Percentiles rank a stretch among this genome's conserved stretches.
phyloP scores from a whole-genome alignment of 2,888 invertebrate species.

The Epirrhoe tristata region DNA sequence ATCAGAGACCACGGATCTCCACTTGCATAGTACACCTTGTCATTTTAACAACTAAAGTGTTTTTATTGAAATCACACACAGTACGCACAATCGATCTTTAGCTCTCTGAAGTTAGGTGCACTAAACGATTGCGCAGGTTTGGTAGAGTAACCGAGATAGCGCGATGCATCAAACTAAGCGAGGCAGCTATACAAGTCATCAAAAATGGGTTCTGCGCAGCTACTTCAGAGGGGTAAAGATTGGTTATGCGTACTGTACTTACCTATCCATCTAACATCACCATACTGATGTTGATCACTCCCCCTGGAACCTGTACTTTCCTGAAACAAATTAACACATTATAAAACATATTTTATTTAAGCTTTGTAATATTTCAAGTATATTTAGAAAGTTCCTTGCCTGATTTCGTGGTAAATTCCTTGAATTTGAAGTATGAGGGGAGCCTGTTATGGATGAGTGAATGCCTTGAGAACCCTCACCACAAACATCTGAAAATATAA shows the following conservation, averaged over 20 bases:
- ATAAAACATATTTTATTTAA: background rate
- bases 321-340: conserved; percentile 20
- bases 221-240: too few species aligned
- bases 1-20: too few species aligned
- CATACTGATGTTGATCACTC: conserved; percentile 35
- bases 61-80: background rate
- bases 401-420: conserved; percentile 36
- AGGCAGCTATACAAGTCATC: too few species aligned
- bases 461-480: conserved; percentile 39
- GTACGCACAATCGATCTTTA: too few species aligned
- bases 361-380: background rate
- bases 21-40: too few species aligned
- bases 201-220: too few species aligned
- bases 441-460: conserved; percentile 38
- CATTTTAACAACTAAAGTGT: too few species aligned
- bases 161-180: too few species aligned
- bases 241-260: too few species aligned
- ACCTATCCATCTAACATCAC: conserved; percentile 40
- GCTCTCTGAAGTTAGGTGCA: too few species aligned
- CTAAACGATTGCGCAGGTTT: too few species aligned
- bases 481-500: conserved; percentile 39
- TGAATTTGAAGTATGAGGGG: conserved; percentile 36
- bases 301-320: conserved; percentile 32
- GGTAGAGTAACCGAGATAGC: too few species aligned
- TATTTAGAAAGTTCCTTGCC: conserved; percentile 21